Base-by-base conservation (phyloP, 1,140 invertebrate genomes). In the Drosophila micromelanica region DNA sequence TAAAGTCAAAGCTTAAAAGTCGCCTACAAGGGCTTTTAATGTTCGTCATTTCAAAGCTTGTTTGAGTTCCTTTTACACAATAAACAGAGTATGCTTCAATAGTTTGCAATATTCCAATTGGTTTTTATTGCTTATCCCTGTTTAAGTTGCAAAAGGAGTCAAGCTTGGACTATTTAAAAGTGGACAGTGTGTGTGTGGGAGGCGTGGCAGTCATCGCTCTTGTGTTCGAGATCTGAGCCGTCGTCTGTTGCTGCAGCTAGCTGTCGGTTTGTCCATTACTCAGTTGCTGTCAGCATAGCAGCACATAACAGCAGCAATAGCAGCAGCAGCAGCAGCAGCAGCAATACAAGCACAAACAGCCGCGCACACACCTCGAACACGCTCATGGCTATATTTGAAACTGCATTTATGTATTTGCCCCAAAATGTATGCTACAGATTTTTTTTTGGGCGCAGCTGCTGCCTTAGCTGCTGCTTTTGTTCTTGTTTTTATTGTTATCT, bases 381-480 rank as follows among this genome's bases (percentile, higher is more conserved):
- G n/a, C 17, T 32, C n/a, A 4, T 45, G 45, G 42, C 23, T 17
- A 15, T 9, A 15, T 11, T 9, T n/a, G 32, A 35, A 45, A 56
- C 37, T 63, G 42, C 32, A 17, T 65, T 55, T 52, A 62, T 57
- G 57, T 54, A 63, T 65, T 54, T 73, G 84, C 80, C 73, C 79
- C 68, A 71, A 90, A 89, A 89, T 85, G 84, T 89, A 78, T 89
- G 85, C 85, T 90, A 84, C 40, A 67, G 20, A 65, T 48, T 68
- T 89, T 75, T 49, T 52, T 45, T 38, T 52, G 7, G 60, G 43
- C 71, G 65, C 76, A 70, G 75, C 80, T 79, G 63, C 74, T 71
- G 59, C 37, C 61, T 3, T 30, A 38, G n/a, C 59, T 54, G 45
- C 37, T 57, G 57, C 23, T 72, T 27, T 17, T 37, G 49, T 71